Base-by-base conservation (phyloP, 1,140 invertebrate genomes). In the Cotesia chilonis region DNA sequence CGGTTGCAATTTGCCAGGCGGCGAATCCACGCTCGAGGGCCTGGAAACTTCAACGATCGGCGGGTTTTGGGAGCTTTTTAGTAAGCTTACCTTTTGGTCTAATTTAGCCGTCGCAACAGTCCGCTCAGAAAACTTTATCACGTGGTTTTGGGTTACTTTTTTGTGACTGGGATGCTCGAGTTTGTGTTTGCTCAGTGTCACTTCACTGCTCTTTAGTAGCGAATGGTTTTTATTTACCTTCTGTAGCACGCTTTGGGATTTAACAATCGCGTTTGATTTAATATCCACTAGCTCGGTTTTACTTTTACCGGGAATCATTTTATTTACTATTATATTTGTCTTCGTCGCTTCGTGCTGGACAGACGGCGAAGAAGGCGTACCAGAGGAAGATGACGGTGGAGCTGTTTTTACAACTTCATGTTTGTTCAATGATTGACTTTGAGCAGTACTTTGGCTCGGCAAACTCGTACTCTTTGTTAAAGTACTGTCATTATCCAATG, bases 141-240 rank as follows among this genome's bases (percentile, higher is more conserved):
- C 60, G 66, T 85, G 83, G 76, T 87, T 87, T 35, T 81, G 83
- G 55, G 77, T 73, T 0, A 78, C 36, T 64, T 81, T 83, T 64
- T 85, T 85, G 20, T 82, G 81, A 20, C 73, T 67, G 10, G 78
- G 78, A 68, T 79, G 77, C 2, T 78, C 59, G 17, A 74, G 10
- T 68, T 82, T 83, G 54, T 84, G 79, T 75, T 82, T 84, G 52
- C 81, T 85, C 2, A 51, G 70, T 73, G 68, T 79, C 79, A 20
- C 72, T 6, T 71, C 68, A 36, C 28, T 66, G 41, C 28, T 78
- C 35, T 84, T 81, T 2, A 37, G 37, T 17, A 84, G 12, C 41
- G 79, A 68, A 38, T 86, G 82, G 70, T 85, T 86, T 63, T 85
- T 47, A 10, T 47, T 86, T 5, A 85, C 10, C 55, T 86, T 85